Percentiles rank a stretch among this genome's conserved stretches.
These are phyloP conservation scores for Lepidonotus clava DNA, from an alignment of 2,888 invertebrate species.

Conservation along the genomic window DNA sequence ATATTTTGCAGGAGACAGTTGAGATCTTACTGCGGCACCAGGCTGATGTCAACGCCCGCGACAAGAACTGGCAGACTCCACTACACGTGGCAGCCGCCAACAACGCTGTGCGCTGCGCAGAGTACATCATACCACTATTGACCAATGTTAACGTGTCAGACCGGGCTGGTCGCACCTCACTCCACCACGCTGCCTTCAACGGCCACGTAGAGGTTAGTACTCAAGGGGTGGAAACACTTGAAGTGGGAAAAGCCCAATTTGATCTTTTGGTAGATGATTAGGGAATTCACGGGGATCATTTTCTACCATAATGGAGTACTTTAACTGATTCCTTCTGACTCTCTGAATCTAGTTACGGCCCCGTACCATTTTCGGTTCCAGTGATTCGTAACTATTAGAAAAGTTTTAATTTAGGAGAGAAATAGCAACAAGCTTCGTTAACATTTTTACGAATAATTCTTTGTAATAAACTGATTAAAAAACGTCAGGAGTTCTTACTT, in stretches of 20 bases:
- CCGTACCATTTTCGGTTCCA: too few relatives aligned
- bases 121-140: slow-evolving; percentile 81
- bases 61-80: slow-evolving; percentile 85
- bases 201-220: slow-evolving; percentile 82
- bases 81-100: slow-evolving; percentile 84
- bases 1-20: slow-evolving; percentile 79
- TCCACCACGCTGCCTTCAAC: slow-evolving; percentile 85
- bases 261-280: too few relatives aligned
- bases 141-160: slow-evolving; percentile 83
- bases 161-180: slow-evolving; percentile 84
- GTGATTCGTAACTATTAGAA: too few relatives aligned
- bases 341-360: neutral
- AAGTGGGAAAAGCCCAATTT: too few relatives aligned
- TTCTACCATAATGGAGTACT: neutral
- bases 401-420: too few relatives aligned
- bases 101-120: slow-evolving; percentile 84
- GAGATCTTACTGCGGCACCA: slow-evolving; percentile 83
- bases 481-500: too few relatives aligned
- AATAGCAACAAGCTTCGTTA: too few relatives aligned
- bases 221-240: too few relatives aligned
- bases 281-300: too few relatives aligned
- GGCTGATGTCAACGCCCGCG: slow-evolving; percentile 84
- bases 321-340: neutral
- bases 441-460: too few relatives aligned
- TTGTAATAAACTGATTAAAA: too few relatives aligned